These are phyloP conservation scores for Solea senegalensis DNA, from an alignment of 2,113 vertebrate species.

Conservation along the genomic window DNA sequence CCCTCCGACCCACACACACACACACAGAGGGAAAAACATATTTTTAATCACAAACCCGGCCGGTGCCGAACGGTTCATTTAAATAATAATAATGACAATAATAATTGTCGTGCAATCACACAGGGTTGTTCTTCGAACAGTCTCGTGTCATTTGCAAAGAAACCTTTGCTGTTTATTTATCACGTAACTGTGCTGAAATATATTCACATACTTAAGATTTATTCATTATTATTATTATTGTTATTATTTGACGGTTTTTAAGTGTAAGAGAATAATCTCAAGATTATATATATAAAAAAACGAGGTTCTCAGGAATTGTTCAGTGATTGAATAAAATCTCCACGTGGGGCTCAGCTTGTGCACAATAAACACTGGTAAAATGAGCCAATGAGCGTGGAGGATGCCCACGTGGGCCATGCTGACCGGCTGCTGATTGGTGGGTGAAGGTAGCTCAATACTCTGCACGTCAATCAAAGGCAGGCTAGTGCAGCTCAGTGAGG, in stretches of 20 bases:
- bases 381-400: slow-evolving; percentile 67
- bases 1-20: no score
- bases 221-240: slow-evolving; percentile 6
- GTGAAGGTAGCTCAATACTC: slow-evolving; percentile 39
- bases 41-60: neutral
- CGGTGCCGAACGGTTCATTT: neutral
- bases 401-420: slow-evolving; percentile 79
- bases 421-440: slow-evolving; percentile 75
- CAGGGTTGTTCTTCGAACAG: slow-evolving; percentile 41
- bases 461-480: slow-evolving; percentile 77
- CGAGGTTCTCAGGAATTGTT: slow-evolving; percentile 69
- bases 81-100: neutral
- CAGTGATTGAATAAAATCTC: slow-evolving; percentile 85
- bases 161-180: slow-evolving; percentile 2
- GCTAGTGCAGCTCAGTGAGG: slow-evolving; percentile 51
- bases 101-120: neutral
- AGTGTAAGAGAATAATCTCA: slow-evolving; percentile 36
- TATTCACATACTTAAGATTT: slow-evolving; percentile 8
- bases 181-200: slow-evolving; percentile 5
- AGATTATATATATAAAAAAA: slow-evolving; percentile 13
- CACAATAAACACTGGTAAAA: slow-evolving; percentile 75
- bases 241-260: neutral
- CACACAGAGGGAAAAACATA: neutral
- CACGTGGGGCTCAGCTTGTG: slow-evolving; percentile 83
- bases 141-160: slow-evolving; percentile 43